A percentile compares a stretch with the other conserved stretches of the same genome.
phyloP scores from a whole-genome alignment of 2,888 invertebrate species.

The Drosophila suboccidentalis region DNA sequence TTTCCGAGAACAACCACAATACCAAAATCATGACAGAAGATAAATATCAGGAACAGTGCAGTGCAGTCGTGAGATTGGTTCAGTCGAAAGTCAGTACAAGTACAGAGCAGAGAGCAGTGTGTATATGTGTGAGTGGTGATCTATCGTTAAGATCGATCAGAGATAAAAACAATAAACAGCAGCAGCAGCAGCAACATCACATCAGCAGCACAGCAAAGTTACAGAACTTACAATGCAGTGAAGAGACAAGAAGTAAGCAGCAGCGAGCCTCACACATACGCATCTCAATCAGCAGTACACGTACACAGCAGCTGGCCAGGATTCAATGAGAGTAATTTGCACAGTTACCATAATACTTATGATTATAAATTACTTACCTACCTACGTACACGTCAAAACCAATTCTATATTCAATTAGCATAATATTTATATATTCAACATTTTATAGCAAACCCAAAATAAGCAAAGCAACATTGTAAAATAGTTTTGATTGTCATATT shows the following conservation, averaged over 20 bases:
- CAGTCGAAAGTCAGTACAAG: constrained; percentile 54
- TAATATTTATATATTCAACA: constrained; percentile 52
- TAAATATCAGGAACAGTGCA: constrained; percentile 69
- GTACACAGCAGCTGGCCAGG: constrained; percentile 75
- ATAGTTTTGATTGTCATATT: constrained; percentile 52
- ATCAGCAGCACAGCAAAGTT: constrained; percentile 42
- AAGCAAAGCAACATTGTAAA: constrained; percentile 64
- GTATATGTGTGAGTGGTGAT: constrained; percentile 41
- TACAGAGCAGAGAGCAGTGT: constrained; percentile 55
- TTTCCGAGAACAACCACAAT: constrained; percentile 71
- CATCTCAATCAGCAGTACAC: constrained; percentile 66
- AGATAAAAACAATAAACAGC: constrained; percentile 26
- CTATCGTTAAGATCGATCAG: constrained; percentile 1
- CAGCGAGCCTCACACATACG: constrained; percentile 53
- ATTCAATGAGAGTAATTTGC: constrained; percentile 66
- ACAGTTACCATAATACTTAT: constrained; percentile 50
- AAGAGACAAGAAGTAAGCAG: constrained; percentile 34
- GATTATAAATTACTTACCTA: constrained; percentile 39
- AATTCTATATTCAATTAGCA: constrained; percentile 49
- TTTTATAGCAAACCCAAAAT: constrained; percentile 46
- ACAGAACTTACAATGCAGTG: constrained; percentile 39
- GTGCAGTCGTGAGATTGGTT: constrained; percentile 54
- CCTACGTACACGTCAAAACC: constrained; percentile 44
- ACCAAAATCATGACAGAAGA: constrained; percentile 64
- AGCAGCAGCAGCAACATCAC: constrained; percentile 29